phyloP scores from a whole-genome alignment of 2,113 vertebrate genomes.

The Jacana jacana region DNA sequence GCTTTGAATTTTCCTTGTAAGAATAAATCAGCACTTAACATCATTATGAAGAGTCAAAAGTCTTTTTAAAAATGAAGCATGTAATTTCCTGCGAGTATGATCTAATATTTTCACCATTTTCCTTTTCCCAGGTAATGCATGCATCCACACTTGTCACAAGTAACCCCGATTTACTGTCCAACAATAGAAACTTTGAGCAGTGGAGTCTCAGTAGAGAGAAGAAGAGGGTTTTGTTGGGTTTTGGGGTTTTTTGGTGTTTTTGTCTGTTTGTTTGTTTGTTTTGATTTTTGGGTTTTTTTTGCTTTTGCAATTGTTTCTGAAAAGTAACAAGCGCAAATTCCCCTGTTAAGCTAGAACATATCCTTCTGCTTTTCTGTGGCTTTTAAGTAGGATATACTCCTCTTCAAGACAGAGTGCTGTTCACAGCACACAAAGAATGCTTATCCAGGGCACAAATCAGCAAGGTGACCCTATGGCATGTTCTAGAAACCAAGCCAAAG shows the following conservation, averaged over 20 bases:
- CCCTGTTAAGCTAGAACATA: not conserved
- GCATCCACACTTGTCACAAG: not conserved
- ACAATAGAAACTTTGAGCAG: not conserved
- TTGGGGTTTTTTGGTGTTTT: not conserved
- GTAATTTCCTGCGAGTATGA: not conserved
- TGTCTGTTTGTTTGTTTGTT: too few relatives aligned
- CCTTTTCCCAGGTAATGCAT: not conserved
- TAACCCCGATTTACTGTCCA: not conserved
- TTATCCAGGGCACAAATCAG: not conserved
- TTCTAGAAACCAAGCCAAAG: not conserved
- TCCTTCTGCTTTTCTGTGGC: not conserved
- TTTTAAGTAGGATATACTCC: not conserved
- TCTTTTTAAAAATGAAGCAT: not conserved
- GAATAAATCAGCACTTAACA: not conserved
- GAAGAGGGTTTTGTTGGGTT: not conserved
- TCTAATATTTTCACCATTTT: not conserved
- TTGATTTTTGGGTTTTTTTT: not conserved
- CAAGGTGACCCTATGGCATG: not conserved
- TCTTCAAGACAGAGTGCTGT: not conserved
- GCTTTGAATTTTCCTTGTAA: not conserved
- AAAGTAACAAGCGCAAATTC: not conserved
- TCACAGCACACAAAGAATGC: not conserved
- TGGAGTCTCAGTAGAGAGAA: not conserved
- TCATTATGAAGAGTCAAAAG: not conserved
- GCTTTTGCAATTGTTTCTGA: not conserved